phyloP scores from a whole-genome alignment of 1,140 invertebrate species.

The Bombus polaris region DNA sequence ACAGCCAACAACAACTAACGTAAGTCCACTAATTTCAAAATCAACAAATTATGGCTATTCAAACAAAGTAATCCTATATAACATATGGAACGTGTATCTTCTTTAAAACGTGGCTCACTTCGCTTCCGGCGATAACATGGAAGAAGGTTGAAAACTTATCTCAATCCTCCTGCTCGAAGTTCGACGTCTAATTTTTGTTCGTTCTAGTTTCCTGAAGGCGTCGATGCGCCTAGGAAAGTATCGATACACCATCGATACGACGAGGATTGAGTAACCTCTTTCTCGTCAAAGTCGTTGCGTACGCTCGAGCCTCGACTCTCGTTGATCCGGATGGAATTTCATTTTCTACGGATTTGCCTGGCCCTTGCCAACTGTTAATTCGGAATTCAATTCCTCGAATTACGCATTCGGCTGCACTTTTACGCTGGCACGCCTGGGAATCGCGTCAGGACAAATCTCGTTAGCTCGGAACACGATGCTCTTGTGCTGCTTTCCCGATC shows the following conservation, averaged over 20 bases:
- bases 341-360: constrained; percentile 33
- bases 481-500: constrained; percentile 5
- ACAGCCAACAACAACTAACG: too few relatives aligned
- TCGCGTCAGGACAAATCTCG: constrained; percentile 22
- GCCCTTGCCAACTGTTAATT: constrained; percentile 22
- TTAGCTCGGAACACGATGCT: constrained; percentile 10
- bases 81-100: background rate
- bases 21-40: background rate
- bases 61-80: background rate
- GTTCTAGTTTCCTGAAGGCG: background rate
- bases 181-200: constrained; percentile 46
- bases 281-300: background rate
- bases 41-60: background rate
- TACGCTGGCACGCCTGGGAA: background rate
- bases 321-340: constrained; percentile 32
- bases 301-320: background rate
- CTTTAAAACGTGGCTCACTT: background rate
- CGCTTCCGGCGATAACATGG: background rate
- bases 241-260: background rate
- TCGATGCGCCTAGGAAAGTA: too few relatives aligned
- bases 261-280: background rate
- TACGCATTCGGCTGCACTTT: constrained; percentile 31
- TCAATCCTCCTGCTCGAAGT: background rate
- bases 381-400: constrained; percentile 24
- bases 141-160: constrained; percentile 15